Evolutionary conservation across 64 coral and sea anemone species (phyloP), one percentile per base, ranked within the genome.

Genomic region (Dendronephthya gigantea): DNA sequence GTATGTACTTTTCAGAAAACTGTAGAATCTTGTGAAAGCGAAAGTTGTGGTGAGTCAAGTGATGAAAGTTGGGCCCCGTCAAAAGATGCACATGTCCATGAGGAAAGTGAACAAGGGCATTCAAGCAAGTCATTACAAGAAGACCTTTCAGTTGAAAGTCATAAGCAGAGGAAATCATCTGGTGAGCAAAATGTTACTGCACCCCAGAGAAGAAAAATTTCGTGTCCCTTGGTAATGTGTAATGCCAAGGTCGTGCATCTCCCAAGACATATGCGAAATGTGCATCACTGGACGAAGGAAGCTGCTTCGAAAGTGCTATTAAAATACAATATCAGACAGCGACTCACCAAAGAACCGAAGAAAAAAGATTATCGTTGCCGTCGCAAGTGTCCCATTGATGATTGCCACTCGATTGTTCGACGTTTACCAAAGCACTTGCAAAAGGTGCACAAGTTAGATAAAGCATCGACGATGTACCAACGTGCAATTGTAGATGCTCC

Each of bases 261-360:
- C 10, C 84, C 91, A 75, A 66, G 85, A 35, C 91, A 93, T 39
- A 49, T 93, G 10, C 79, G 68, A 58, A 89, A 83, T 47, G 86
- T 92, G 4, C 90, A 92, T 39, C 84, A 92, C 17, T 92, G 90
- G 86, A 39, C 29, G 16, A 41, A 41, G 81, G 83, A 85, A 40
- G 81, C 33, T 41, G 83, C 84, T n/a, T 85, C 23, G 62, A 87
- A 49, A 40, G 91, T 87, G 35, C 32, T 89, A 15, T 40, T 68
- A 25, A 56, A 86, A 28, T 86, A 68, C n/a, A 86, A 72, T 29
- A 86, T 72, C 13, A 65, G 59, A 86, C 68, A 86, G 12, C 52
- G 48, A 85, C 12, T 2, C 25, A 17, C 8, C 7, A 28, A 45
- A 83, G 28, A 62, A 74, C 9, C 79, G 5, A n/a, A 30, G 11